Conservation (phyloP, 2,113 vertebrate species). For the Nyctibius bracteatus region DNA sequence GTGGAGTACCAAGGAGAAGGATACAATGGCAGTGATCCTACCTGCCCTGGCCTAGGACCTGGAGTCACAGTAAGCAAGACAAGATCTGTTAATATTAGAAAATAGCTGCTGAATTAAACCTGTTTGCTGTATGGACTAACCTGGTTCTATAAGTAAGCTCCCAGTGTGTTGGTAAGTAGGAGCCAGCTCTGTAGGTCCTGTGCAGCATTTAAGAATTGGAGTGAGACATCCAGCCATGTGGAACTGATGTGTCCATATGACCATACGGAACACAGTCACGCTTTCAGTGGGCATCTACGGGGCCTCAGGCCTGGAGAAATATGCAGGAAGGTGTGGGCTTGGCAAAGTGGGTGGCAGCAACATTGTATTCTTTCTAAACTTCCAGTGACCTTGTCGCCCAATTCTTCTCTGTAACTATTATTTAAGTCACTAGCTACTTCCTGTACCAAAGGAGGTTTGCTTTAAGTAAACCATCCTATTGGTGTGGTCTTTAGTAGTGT, state of each 20-base stretch:
- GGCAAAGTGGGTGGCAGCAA: background rate
- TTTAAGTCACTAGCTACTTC: background rate
- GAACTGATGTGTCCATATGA: background rate
- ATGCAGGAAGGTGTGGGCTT: background rate
- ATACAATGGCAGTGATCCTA: slow-evolving; percentile 82
- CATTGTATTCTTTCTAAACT: background rate
- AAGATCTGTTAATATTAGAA: background rate
- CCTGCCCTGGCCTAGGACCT: slow-evolving; percentile 89
- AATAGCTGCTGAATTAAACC: background rate
- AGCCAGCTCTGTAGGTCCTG: background rate
- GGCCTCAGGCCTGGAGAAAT: background rate
- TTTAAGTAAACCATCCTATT: background rate
- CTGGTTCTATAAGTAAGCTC: background rate
- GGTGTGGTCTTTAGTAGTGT: background rate
- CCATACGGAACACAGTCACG: background rate
- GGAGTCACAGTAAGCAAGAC: slow-evolving; percentile 86
- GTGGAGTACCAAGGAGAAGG: slow-evolving; percentile 98
- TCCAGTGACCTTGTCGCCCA: background rate
- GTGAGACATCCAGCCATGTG: background rate
- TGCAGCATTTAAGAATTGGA: background rate
- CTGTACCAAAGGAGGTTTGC: background rate
- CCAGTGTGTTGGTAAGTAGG: background rate
- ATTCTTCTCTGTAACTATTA: background rate
- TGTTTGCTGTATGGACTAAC: background rate
- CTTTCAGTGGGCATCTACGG: background rate